These are phyloP conservation scores for Passer montanus DNA, from an alignment of 2,113 vertebrate genomes.

Conservation along the genomic window DNA sequence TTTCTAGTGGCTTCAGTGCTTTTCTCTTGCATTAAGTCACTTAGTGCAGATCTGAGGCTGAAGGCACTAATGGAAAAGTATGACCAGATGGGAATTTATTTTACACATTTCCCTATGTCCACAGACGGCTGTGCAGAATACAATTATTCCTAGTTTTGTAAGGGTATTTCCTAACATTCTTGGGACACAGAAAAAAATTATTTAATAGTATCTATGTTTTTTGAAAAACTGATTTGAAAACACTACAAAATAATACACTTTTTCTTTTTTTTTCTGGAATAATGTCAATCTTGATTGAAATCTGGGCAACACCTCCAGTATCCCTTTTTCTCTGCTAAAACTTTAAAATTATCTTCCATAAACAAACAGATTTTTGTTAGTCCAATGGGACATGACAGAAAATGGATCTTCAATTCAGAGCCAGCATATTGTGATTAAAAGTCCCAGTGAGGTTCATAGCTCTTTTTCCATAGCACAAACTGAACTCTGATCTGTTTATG, in stretches of 20 bases:
- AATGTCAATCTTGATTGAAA: constrained; percentile 32
- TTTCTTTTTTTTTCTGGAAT: background rate
- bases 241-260: background rate
- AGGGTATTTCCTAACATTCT: background rate
- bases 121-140: background rate
- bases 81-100: background rate
- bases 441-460: constrained; percentile 58
- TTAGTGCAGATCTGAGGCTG: background rate
- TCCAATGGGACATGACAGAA: constrained; percentile 41
- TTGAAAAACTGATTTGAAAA: background rate
- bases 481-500: constrained; percentile 66
- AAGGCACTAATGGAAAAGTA: background rate
- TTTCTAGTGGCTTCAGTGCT: background rate
- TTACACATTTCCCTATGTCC: background rate
- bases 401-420: constrained; percentile 70
- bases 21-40: background rate
- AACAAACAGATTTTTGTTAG: constrained; percentile 55
- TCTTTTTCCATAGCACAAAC: constrained; percentile 66
- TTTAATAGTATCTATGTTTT: background rate
- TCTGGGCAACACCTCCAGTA: constrained; percentile 7
- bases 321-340: constrained; percentile 27
- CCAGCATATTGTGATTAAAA: constrained; percentile 66
- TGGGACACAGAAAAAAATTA: background rate
- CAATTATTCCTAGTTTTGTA: background rate
- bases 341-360: constrained; percentile 61